Conservation (phyloP, 2,113 vertebrate species). For the Clarias gariepinus region DNA sequence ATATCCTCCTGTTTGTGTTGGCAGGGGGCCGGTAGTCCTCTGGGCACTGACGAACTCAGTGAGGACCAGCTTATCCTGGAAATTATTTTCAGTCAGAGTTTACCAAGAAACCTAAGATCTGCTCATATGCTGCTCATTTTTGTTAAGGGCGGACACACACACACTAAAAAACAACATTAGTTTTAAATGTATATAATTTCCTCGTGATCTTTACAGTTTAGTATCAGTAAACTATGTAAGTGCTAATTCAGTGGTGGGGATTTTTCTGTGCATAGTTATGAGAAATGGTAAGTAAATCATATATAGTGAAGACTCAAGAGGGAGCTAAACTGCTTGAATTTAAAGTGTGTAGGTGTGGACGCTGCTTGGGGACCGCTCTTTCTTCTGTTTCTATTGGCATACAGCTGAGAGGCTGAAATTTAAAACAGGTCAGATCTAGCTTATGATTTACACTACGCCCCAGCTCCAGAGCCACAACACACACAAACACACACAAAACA, state of each 20-base stretch:
- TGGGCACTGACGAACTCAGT: constrained; percentile 54
- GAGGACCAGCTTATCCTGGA: constrained; percentile 52
- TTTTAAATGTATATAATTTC: not conserved
- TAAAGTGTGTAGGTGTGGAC: constrained; percentile 62
- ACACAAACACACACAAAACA: constrained; percentile 30
- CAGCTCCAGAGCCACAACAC: constrained; percentile 45
- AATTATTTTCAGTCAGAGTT: constrained; percentile 52
- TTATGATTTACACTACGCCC: constrained; percentile 56
- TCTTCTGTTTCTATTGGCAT: constrained; percentile 68
- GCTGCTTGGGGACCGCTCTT: constrained; percentile 57
- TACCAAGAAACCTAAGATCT: constrained; percentile 17
- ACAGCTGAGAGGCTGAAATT: constrained; percentile 69
- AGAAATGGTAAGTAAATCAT: constrained; percentile 55
- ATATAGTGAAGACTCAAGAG: constrained; percentile 54
- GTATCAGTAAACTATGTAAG: not conserved
- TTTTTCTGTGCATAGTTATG: constrained; percentile 18
- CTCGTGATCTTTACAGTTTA: no score
- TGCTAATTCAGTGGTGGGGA: not conserved
- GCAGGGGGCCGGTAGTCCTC: constrained; percentile 45
- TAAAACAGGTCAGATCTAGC: constrained; percentile 63
- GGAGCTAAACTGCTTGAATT: constrained; percentile 61
- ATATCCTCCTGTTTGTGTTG: constrained; percentile 62
- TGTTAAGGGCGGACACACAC: not conserved
- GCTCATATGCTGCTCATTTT: not conserved
- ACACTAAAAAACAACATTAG: not conserved